A percentile compares a stretch with the other conserved stretches of the same genome.
Conservation (phyloP, 2,888 invertebrate species). For the Dynastes maya region DNA sequence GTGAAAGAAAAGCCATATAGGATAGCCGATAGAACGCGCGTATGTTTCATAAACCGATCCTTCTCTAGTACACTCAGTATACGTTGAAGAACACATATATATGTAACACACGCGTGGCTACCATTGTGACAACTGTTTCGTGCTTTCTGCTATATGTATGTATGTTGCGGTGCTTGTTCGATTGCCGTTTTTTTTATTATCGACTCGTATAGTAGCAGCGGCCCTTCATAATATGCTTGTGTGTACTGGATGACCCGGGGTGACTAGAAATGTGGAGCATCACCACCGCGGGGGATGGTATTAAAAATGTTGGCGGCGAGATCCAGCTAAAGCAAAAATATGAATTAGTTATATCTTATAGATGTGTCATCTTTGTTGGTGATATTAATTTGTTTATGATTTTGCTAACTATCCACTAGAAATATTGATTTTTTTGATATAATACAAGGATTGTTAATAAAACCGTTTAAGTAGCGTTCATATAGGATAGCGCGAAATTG, state of each 20-base stretch:
- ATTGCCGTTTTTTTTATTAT: constrained; percentile 7
- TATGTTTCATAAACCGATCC: not conserved
- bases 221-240: not conserved
- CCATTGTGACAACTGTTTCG: constrained; percentile 45
- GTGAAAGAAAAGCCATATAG: no score
- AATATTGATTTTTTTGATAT: no score
- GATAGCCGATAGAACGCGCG: no score
- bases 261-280: constrained; percentile 35
- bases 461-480: no score
- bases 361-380: no score
- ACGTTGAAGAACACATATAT: not conserved
- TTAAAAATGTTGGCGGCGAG: constrained; percentile 14
- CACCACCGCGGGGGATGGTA: not conserved
- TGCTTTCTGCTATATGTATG: not conserved
- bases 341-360: no score
- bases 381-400: no score
- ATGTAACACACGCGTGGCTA: constrained; percentile 29
- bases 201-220: not conserved
- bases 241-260: constrained; percentile 11
- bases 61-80: not conserved
- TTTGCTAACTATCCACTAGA: no score
- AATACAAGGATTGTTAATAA: no score
- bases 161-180: not conserved
- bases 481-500: no score
- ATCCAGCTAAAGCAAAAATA: no score